Evolutionary conservation across 2,113 vertebrate species (phyloP).

Genomic region (Lucifuga dentata): DNA sequence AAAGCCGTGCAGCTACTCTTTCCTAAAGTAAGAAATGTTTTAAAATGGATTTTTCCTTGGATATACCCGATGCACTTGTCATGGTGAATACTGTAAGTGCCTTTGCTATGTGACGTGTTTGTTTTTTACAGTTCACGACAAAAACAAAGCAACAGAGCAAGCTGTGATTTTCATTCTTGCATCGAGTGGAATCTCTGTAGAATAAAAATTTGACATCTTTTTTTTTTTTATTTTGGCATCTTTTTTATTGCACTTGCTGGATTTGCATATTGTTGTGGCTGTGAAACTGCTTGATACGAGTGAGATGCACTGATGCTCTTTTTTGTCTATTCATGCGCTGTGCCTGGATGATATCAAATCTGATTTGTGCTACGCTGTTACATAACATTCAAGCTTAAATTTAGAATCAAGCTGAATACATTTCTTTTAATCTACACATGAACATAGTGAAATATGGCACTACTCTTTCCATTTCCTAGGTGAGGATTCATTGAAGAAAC

Average conservation of each 20-base stretch:
- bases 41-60: slow-evolving; percentile 29
- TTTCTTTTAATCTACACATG: too few species aligned
- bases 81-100: slow-evolving; percentile 40
- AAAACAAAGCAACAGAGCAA: slow-evolving; percentile 38
- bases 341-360: slow-evolving; percentile 35
- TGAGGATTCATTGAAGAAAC: slow-evolving; percentile 3
- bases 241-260: slow-evolving; percentile 61
- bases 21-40: slow-evolving; percentile 41
- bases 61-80: slow-evolving; percentile 40
- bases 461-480: neutral
- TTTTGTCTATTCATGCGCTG: slow-evolving; percentile 3
- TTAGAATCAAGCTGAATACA: slow-evolving; percentile 9
- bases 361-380: slow-evolving; percentile 33
- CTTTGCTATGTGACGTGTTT: slow-evolving; percentile 44
- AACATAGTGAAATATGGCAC: slow-evolving; percentile 8
- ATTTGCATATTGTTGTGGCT: slow-evolving; percentile 56
- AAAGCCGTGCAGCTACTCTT: slow-evolving; percentile 4
- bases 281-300: slow-evolving; percentile 51
- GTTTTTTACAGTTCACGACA: slow-evolving; percentile 51
- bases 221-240: too few species aligned
- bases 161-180: slow-evolving; percentile 43
- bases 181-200: slow-evolving; percentile 52
- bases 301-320: slow-evolving; percentile 51
- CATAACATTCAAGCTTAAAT: slow-evolving; percentile 35
- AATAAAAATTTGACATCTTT: slow-evolving; percentile 57